These are phyloP conservation scores for Camelus dromedarius DNA, from an alignment of 2,113 vertebrate species.

Conservation along the genomic window DNA sequence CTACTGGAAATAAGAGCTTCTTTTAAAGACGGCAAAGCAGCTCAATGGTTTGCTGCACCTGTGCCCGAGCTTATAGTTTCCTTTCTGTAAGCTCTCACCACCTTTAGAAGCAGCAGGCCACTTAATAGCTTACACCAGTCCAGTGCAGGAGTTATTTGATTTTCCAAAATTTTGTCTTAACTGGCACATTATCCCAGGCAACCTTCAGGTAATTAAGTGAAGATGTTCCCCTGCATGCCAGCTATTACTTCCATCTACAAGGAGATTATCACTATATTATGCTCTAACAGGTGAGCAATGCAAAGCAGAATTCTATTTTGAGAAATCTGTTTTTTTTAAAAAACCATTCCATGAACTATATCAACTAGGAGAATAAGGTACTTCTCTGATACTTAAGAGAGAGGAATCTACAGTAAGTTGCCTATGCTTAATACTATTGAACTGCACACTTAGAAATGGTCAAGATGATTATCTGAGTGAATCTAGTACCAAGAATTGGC, in stretches of 20 bases:
- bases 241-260: not conserved
- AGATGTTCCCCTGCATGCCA: not conserved
- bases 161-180: constrained; percentile 9
- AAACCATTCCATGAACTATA: not conserved
- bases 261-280: not conserved
- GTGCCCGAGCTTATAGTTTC: not conserved
- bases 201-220: not conserved
- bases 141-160: not conserved
- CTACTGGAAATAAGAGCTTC: constrained; percentile 3
- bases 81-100: not conserved
- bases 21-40: not conserved
- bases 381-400: not conserved
- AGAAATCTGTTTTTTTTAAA: not conserved
- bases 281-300: not conserved
- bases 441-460: not conserved
- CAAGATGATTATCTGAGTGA: not conserved
- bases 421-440: not conserved
- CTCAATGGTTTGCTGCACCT: not conserved
- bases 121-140: not conserved
- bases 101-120: not conserved
- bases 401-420: not conserved
- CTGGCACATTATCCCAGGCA: not conserved
- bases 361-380: not conserved
- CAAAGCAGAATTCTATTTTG: not conserved
- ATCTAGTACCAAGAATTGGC: not conserved